phyloP scores from a whole-genome alignment of 1,140 invertebrate genomes.

The Plectrocnemia conspersa region DNA sequence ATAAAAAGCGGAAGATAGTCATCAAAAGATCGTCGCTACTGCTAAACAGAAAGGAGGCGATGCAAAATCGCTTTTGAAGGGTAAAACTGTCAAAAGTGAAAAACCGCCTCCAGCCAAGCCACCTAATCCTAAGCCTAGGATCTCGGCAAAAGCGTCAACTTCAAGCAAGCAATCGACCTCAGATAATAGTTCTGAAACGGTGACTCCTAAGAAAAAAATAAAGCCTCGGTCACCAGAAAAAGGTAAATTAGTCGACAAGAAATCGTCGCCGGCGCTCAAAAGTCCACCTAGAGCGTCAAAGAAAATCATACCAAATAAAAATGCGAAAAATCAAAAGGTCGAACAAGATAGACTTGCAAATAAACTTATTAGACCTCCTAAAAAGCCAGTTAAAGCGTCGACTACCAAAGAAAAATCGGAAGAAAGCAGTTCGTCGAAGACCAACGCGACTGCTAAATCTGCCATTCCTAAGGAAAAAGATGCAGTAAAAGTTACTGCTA shows the following conservation, averaged over 20 bases:
- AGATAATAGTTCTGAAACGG: constrained; percentile 10
- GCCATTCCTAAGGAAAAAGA: neutral
- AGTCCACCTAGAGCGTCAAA: neutral
- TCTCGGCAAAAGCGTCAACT: neutral
- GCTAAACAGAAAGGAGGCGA: constrained; percentile 5
- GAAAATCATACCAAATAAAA: constrained; percentile 7
- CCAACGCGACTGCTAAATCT: constrained; percentile 3
- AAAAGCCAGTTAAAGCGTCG: neutral
- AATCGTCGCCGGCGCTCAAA: neutral
- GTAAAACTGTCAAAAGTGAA: neutral
- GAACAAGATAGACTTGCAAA: constrained; percentile 2
- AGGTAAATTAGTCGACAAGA: constrained; percentile 4
- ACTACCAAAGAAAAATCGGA: neutral
- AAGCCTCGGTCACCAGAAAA: constrained; percentile 4
- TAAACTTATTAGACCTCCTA: neutral
- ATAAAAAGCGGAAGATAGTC: constrained; percentile 24
- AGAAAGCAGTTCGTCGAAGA: neutral
- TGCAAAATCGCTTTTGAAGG: constrained; percentile 6
- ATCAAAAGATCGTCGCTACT: constrained; percentile 22
- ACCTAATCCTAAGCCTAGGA: neutral
- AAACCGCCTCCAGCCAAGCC: neutral
- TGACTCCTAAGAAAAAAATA: neutral
- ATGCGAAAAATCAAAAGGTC: constrained; percentile 7
- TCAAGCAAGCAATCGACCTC: neutral
- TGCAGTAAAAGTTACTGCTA: constrained; percentile 7